These are phyloP conservation scores for Andrena haemorrhoa DNA, from an alignment of 2,888 invertebrate genomes.

Conservation along the genomic window DNA sequence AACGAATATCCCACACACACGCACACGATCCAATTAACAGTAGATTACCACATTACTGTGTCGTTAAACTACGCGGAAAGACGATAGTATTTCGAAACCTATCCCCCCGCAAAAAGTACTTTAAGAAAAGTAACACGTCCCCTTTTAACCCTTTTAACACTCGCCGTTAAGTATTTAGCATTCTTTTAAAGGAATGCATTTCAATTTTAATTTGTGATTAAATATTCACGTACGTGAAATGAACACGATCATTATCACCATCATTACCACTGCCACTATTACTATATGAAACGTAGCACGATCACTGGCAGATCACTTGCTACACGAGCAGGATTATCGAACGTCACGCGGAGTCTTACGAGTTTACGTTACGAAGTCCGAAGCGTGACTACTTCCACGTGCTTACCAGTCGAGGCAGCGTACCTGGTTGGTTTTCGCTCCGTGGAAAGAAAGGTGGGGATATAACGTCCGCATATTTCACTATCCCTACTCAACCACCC, in stretches of 20 bases:
- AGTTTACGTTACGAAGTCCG: slow-evolving; percentile 4
- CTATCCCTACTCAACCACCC: too few species aligned
- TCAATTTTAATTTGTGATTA: not conserved
- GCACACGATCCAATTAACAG: slow-evolving; percentile 21
- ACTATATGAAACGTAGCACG: too few species aligned
- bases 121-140: not conserved
- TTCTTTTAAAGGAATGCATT: not conserved
- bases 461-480: not conserved
- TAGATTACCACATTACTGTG: slow-evolving; percentile 3
- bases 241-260: not conserved
- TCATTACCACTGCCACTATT: not conserved
- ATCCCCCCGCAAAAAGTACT: not conserved
- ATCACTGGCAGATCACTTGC: too few species aligned
- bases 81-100: not conserved
- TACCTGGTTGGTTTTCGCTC: slow-evolving; percentile 20
- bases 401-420: slow-evolving; percentile 1
- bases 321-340: not conserved
- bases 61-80: not conserved
- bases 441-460: not conserved
- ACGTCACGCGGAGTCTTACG: not conserved
- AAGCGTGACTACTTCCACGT: slow-evolving; percentile 6
- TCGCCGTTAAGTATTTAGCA: too few species aligned
- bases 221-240: too few species aligned
- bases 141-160: not conserved
- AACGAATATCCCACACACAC: not conserved